Percentiles rank a stretch among this genome's conserved stretches.
phyloP scores from a whole-genome alignment of 2,888 invertebrate species.

The Pterostichus niger region DNA sequence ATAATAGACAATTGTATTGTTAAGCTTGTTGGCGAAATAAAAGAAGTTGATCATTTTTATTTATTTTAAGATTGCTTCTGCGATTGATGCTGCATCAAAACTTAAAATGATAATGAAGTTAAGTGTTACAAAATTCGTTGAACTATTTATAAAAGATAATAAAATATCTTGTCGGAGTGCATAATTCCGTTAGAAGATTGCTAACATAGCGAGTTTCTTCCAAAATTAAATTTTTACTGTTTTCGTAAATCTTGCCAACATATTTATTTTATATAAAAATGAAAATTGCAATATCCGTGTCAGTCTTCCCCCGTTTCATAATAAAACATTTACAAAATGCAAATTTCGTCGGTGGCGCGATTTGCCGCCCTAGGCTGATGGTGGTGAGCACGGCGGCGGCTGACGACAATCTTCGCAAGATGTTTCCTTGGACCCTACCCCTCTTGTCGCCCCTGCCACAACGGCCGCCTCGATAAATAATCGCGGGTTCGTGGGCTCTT shows the following conservation, averaged over 20 bases:
- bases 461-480: slow-evolving; percentile 74
- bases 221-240: slow-evolving; percentile 52
- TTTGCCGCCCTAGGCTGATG: slow-evolving; percentile 57
- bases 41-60: no score
- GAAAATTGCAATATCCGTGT: slow-evolving; percentile 54
- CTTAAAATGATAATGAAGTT: no score
- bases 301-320: slow-evolving; percentile 48
- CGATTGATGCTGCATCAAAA: no score
- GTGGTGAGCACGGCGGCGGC: slow-evolving; percentile 50
- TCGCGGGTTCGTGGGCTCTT: slow-evolving; percentile 76
- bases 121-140: no score
- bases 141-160: no score
- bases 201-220: background rate
- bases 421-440: slow-evolving; percentile 69
- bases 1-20: no score
- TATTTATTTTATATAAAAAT: slow-evolving; percentile 58
- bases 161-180: no score
- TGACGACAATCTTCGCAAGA: slow-evolving; percentile 69
- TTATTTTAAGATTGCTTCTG: no score
- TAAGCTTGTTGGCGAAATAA: no score
- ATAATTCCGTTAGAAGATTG: background rate
- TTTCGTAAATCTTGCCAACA: slow-evolving; percentile 46
- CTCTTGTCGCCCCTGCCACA: slow-evolving; percentile 21
- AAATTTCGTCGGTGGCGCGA: slow-evolving; percentile 31
- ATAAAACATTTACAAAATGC: slow-evolving; percentile 64